Base-by-base conservation (phyloP, 2,797 vertebrate genomes). In the Sebastes steindachneri region DNA sequence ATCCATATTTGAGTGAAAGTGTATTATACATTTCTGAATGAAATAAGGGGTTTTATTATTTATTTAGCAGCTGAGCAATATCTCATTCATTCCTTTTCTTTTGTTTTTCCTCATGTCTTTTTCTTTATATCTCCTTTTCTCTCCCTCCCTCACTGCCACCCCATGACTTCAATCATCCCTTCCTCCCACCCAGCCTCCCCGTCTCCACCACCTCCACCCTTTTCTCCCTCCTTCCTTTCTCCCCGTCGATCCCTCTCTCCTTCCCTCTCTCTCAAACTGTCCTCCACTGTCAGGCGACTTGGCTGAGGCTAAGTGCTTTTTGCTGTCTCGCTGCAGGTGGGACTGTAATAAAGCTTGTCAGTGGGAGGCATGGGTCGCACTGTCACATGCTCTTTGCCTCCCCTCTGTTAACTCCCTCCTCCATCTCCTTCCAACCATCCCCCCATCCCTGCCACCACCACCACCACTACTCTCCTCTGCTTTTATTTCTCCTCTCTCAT, bases 251-350 rank as follows among this genome's bases (percentile, higher is more conserved):
- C 74, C 35, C 54, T 77, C 77, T 77, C 68, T 83, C 54, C 64
- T 73, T 80, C 59, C 57, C 73, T 77, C 73, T 71, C 80, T 87
- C 86, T 68, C 70, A 28, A 77, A 75, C 83, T 85, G 82, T 83
- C 68, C 88, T 89, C 82, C 80, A 33, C 81, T 90, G 86, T 91
- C 90, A 88, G 87, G 72, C 67, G 63, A 79, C 80, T 90, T 82
- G 87, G 82, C 89, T 86, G 84, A 88, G 83, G 84, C 92, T 95
- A 95, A 95, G 93, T 95, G 95, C 92, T 92, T 95, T 95, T 93
- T 83, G 87, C 86, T 95, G 95, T 96, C 88, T 90, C 87, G 63
- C 88, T 88, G 91, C 93, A 92, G 91, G 93, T 92, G 93, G 93
- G 90, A 88, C 89, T 92, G 90, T 94, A 93, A 94, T 93, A 93